Evolutionary conservation across 2,797 vertebrate genomes (phyloP).

Genomic region (Austrolebias charrua): DNA sequence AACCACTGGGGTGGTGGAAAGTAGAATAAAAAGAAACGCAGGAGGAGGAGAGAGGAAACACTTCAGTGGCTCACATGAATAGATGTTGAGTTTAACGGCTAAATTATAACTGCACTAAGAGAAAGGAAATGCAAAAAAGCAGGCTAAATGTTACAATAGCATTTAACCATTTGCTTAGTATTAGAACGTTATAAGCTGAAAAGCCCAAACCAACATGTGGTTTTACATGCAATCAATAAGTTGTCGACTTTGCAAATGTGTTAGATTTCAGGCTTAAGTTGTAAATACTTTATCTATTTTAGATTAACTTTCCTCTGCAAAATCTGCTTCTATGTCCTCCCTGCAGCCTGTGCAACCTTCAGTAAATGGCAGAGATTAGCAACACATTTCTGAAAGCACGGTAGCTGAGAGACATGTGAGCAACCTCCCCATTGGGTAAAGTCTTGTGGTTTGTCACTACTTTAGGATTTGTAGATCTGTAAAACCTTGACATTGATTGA

Average conservation of each 20-base stretch:
- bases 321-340: not conserved
- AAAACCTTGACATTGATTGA: no score
- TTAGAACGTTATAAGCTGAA: not conserved
- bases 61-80: constrained; percentile 41
- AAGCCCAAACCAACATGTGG: not conserved
- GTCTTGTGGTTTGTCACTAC: no score
- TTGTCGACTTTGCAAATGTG: not conserved
- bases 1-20: constrained; percentile 50
- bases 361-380: no score
- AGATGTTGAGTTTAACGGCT: constrained; percentile 24
- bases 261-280: not conserved
- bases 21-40: constrained; percentile 43
- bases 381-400: no score
- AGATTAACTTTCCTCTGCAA: not conserved
- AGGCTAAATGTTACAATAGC: no score
- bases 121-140: not conserved
- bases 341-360: not conserved
- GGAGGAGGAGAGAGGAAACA: constrained; percentile 34
- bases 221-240: not conserved
- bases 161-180: no score
- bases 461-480: no score
- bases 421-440: no score
- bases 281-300: not conserved
- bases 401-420: no score
- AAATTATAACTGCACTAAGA: constrained; percentile 13